Evolutionary conservation across 1,140 invertebrate genomes (phyloP).

Genomic region (Caligus rogercresseyi): DNA sequence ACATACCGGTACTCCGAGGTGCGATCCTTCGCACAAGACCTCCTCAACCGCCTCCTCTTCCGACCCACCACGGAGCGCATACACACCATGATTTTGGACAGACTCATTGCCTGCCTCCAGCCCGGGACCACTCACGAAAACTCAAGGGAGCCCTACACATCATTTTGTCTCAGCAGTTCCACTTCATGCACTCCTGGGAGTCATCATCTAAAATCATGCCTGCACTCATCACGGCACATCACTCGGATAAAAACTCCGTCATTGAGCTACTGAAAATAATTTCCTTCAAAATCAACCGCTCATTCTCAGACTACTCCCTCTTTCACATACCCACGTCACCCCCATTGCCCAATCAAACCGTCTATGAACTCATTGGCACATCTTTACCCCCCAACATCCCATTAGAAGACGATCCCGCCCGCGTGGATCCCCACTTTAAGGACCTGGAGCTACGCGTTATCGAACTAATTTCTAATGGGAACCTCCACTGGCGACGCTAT

Average conservation of each 20-base stretch:
- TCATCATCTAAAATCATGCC: neutral
- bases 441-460: neutral
- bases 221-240: slow-evolving; percentile 4
- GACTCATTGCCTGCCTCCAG: slow-evolving; percentile 2
- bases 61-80: neutral
- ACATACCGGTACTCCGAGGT: slow-evolving; percentile 12
- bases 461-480: neutral
- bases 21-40: slow-evolving; percentile 12
- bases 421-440: neutral
- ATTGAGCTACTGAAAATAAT: slow-evolving; percentile 14
- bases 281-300: slow-evolving; percentile 9
- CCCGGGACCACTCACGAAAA: neutral
- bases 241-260: slow-evolving; percentile 14
- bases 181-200: slow-evolving; percentile 16
- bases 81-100: slow-evolving; percentile 7
- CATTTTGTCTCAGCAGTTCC: neutral
- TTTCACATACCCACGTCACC: neutral
- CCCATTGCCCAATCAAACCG: neutral
- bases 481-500: slow-evolving; percentile 12
- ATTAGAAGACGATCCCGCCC: neutral
- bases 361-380: neutral
- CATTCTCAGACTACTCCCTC: neutral
- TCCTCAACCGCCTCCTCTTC: slow-evolving; percentile 3
- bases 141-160: slow-evolving; percentile 14
- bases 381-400: neutral